Percentiles rank a stretch among this genome's conserved stretches.
Evolutionary conservation across 2,797 vertebrate species (phyloP).

Genomic region (Pseudopleuronectes americanus): DNA sequence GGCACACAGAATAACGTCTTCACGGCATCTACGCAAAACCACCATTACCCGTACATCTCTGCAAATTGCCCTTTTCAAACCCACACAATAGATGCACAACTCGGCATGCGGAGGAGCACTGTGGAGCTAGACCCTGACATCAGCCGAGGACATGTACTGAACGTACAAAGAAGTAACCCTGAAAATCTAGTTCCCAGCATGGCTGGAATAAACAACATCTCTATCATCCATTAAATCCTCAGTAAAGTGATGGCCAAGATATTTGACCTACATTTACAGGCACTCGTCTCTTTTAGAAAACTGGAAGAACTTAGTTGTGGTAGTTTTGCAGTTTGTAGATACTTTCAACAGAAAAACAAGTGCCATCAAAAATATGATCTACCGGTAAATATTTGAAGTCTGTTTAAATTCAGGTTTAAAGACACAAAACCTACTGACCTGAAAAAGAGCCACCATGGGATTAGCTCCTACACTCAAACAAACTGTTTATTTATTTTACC

Average conservation of each 20-base stretch:
- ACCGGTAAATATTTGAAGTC: too few relatives aligned
- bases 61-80: constrained; percentile 15
- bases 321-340: not conserved
- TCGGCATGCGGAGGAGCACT: not conserved
- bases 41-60: not conserved
- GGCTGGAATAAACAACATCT: not conserved
- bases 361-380: not conserved
- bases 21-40: constrained; percentile 2
- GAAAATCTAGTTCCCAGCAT: not conserved
- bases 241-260: not conserved
- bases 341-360: not conserved
- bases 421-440: not conserved
- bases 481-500: not conserved
- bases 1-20: constrained; percentile 6
- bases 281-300: not conserved
- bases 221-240: not conserved
- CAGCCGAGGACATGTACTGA: not conserved
- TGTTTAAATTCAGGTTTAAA: too few relatives aligned
- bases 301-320: not conserved
- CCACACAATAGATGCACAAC: not conserved
- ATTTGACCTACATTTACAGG: not conserved
- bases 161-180: not conserved
- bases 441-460: not conserved
- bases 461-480: not conserved
- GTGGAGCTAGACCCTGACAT: not conserved